Evolutionary conservation across 2,888 invertebrate species (phyloP), one percentile per base, ranked within the genome.

Genomic region (Mythimna lalbum): DNA sequence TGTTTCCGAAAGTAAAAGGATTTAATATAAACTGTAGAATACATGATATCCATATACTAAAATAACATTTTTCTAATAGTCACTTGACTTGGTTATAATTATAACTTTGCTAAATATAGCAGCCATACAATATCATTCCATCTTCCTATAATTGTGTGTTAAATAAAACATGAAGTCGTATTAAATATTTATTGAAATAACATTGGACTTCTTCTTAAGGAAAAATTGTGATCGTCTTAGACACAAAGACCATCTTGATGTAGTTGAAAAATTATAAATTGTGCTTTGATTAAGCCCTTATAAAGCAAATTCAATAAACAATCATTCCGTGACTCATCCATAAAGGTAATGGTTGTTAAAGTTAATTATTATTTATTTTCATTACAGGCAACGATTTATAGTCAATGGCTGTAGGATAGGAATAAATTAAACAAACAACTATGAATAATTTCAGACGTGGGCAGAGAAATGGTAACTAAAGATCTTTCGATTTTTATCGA

Each of bases 351-450:
- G 27, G 63, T 72, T 64, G 59, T 81, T 69, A 80, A 80, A 79
- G 79, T 76, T 82, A 84, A 85, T 85, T 78, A 67, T 69, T 83
- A 74, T 78, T 74, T 82, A 87, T 86, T 83, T 84, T 81, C 80
- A 78, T 85, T 82, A 82, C 74, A 68, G 65, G 52, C 36, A 76
- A 64, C 69, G 47, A 87, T 85, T 88, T 84, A 82, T 81, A 86
- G 78, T 84, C 79, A 85, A 84, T 82, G 62, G 78, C 63, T 81
- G n/a, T 49, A 81, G 27, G 55, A 43, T 78, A 76, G 61, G 79
- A 82, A 87, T 83, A 81, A 69, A 79, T 76, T 81, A 69, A 74
- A 77, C 73, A 73, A 73, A 82, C 65, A 66, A 70, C 43, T 57
- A 53, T 19, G 33, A 50, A 73, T 67, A 67, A 72, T 73, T 76